Evolutionary conservation across 2,113 vertebrate genomes (phyloP), one percentile per base, ranked within the genome.

Genomic region (Cryptotis parvus): DNA sequence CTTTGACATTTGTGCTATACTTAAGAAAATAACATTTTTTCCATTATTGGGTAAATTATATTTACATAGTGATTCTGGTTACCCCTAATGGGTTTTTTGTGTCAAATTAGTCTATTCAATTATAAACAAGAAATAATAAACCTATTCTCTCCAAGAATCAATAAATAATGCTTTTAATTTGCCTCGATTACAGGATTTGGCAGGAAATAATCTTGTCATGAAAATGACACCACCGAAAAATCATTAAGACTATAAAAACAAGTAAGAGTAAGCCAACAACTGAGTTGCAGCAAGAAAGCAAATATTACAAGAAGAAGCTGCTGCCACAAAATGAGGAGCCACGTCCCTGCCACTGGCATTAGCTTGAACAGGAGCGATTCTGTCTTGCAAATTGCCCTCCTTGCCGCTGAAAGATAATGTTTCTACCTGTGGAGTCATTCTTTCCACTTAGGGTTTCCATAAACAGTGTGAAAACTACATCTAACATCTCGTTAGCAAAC

Each of bases 111-210:
- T 61, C 39, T 69, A 35, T 35, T 86, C 61, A 49, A 49, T 58
- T 90, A 90, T 77, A 95, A 93, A 61, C 72, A 85, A 89, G 41
- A 39, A 27, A 88, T 76, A 92, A 77, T 72, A 92, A 94, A 76
- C 6, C 49, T 73, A 83, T 92, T 91, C 29, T 88, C 29, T 73
- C 80, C 83, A 72, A 79, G 94, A 91, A 73, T 83, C 81, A 93
- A 90, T 90, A 94, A 91, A 78, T 88, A 94, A 85, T 81, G 69
- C 41, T 73, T 84, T 90, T 79, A 82, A 89, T 91, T 89, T 9
- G 6, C n/a, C 82, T n/a, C 82, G 78, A 89, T 91, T 86, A 82
- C 84, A 88, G 52, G 68, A 94, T 88, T 92, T 95, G 88, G 52
- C 86, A 94, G 89, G 83, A 68, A 89, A 90, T 85, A 90, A 88